Conservation (phyloP, 2,888 invertebrate species). For the Hetaerina titia region DNA sequence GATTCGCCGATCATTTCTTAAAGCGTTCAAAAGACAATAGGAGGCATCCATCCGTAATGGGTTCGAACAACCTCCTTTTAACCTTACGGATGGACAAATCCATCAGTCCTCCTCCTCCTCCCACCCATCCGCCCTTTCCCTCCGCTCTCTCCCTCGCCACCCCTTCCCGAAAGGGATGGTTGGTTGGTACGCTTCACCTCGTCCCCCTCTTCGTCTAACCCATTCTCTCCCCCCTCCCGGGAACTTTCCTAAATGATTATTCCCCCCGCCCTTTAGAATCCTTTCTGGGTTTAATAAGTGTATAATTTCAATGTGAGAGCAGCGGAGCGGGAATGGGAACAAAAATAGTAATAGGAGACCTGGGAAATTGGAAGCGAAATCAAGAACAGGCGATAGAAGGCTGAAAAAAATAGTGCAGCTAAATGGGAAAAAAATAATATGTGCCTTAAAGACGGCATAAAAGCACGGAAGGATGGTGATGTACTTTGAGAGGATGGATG, state of each 20-base stretch:
- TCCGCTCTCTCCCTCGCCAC: no score
- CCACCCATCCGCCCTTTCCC: background rate
- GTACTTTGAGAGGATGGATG: no score
- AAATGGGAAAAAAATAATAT: background rate
- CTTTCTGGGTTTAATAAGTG: background rate
- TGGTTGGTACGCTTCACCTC: no score
- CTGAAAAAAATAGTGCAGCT: background rate
- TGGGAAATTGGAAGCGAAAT: background rate
- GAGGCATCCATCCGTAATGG: background rate
- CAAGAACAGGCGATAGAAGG: background rate
- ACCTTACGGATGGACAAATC: background rate
- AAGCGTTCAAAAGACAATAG: slow-evolving; percentile 14
- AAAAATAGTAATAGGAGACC: background rate
- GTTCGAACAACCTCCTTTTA: slow-evolving; percentile 16
- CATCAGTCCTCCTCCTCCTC: background rate
- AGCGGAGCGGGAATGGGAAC: background rate
- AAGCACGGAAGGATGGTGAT: background rate
- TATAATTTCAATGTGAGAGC: background rate
- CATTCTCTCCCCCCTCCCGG: background rate
- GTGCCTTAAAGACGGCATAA: background rate
- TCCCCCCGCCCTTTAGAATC: background rate
- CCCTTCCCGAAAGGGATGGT: background rate
- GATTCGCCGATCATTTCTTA: slow-evolving; percentile 32
- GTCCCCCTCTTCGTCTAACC: background rate
- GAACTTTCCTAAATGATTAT: background rate